Base-by-base conservation (phyloP, 35 echinoderm and acorn worm genomes). In the Ophiothrix spiculata region DNA sequence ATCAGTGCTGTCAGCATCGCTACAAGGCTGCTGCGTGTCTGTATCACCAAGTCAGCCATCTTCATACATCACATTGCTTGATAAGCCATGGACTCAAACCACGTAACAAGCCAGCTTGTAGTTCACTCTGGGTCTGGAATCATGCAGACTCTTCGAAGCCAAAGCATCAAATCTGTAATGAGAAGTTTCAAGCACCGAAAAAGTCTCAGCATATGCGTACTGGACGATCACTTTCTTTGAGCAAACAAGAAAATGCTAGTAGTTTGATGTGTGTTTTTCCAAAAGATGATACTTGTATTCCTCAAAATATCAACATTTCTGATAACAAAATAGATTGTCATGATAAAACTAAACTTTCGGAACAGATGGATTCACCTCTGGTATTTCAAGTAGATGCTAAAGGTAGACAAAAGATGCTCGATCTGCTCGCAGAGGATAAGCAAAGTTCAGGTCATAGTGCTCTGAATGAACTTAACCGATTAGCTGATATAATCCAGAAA, bases 401-500 rank as follows among this genome's bases (percentile, higher is more conserved):
- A n/a, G 60, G 60, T 4, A 69, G 23, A n/a, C 60, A 69, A n/a
- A 28, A 69, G 23, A 25, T 69, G 60, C 60, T 69, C 16, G 10
- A 69, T n/a, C 60, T 69, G 3, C 29, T 69, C 17, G 60, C 8
- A 69, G 60, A 69, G 60, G 16, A 69, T n/a, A 69, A 69, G 60
- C 60, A 69, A 69, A 69, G 60, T 69, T n/a, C 60, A 69, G 60
- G 29, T 69, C 60, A 69, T 6, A 69, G 25, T 69, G 60, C 60
- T 69, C 29, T 69, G 8, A 25, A 78, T 78, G 4, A 86, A 12
- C 74, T 19, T 37, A 86, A 39, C 0, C 21, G 28, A 38, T 64
- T 31, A 45, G 79, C 35, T 46, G 38, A 81, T 37, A 32, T 32
- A 12, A 81, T 33, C 79, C 76, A 1, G 31, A 39, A 31, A 40